Percentiles rank a stretch among this genome's conserved stretches.
Evolutionary conservation across 2,113 vertebrate species (phyloP).

Genomic region (Gadus macrocephalus): DNA sequence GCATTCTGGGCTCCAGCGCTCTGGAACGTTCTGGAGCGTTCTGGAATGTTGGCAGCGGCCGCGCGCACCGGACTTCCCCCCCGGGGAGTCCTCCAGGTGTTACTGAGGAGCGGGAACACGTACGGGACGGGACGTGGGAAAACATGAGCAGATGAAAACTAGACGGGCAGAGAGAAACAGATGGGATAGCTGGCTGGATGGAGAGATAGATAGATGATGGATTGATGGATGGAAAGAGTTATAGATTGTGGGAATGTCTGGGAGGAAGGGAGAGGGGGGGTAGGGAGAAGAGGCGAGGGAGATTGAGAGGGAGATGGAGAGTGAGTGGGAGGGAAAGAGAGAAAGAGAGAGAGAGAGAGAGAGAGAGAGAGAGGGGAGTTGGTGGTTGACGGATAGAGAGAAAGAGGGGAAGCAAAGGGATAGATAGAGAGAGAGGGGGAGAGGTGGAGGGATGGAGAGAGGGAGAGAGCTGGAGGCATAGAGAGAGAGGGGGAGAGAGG

Average conservation of each 20-base stretch:
- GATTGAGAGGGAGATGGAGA: constrained; percentile 16
- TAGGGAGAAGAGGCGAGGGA: background rate
- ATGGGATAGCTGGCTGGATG: too few relatives aligned
- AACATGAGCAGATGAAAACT: background rate
- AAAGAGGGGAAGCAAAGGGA: background rate
- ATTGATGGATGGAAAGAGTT: background rate
- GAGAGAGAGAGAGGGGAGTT: background rate
- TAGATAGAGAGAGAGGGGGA: too few relatives aligned
- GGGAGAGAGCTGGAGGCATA: constrained; percentile 16
- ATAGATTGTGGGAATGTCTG: too few relatives aligned
- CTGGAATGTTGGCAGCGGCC: constrained; percentile 58
- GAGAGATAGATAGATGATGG: constrained; percentile 30
- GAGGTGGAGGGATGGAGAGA: constrained; percentile 5
- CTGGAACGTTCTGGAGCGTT: constrained; percentile 61
- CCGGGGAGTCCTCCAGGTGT: constrained; percentile 65
- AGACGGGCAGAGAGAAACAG: background rate
- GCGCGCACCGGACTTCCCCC: background rate
- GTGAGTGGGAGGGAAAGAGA: constrained; percentile 10
- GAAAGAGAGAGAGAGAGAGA: constrained; percentile 5
- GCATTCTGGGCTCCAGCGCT: constrained; percentile 55
- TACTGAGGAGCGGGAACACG: constrained; percentile 47
- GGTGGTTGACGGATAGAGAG: background rate
- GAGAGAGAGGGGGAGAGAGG: constrained; percentile 27
- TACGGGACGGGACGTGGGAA: background rate
- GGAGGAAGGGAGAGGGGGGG: too few relatives aligned